Base-by-base conservation (phyloP, 1,140 invertebrate genomes). In the Drosophila nannoptera region DNA sequence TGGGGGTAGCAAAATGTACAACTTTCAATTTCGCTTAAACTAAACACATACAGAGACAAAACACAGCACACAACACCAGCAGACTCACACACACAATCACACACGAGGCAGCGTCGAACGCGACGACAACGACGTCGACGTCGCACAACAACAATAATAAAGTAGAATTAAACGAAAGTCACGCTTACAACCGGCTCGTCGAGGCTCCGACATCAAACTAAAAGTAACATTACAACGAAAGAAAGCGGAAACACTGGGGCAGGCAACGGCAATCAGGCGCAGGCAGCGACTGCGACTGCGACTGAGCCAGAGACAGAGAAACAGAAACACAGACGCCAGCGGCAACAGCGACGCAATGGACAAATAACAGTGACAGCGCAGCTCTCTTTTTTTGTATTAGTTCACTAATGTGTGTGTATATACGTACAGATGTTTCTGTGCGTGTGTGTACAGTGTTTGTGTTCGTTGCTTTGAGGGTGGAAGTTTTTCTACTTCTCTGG, bases 401-500 rank as follows among this genome's bases (percentile, higher is more conserved):
- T 81, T 82, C 74, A 46, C 73, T 63, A 55, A 55, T 40, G 45
- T 45, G 42, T 72, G 32, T 75, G 45, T 67, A 59, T 74, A 53
- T 56, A 69, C 63, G 4, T 46, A 14, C 43, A 64, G 11, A 31
- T 12, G n/a, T 59, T 43, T 53, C 36, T 43, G 22, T n/a, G 33
- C 62, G 31, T 75, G 31, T 78, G 77, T 73, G 64, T 66, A 35
- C 61, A 73, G 61, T 69, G 59, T 61, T 73, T 74, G 73, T 75
- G 55, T 55, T 74, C 74, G 14, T 48, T 75, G 73, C 74, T 86
- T 86, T 77, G 81, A 86, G 81, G 81, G 81, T 86, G 81, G 81
- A 86, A 86, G 81, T 86, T 86, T 84, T 86, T 84, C 82, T 87
- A 81, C 77, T 86, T 86, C 81, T 86, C 77, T 87, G 82, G 81